Conservation (phyloP, 2,888 invertebrate species). For the Allolobophora icterica region DNA sequence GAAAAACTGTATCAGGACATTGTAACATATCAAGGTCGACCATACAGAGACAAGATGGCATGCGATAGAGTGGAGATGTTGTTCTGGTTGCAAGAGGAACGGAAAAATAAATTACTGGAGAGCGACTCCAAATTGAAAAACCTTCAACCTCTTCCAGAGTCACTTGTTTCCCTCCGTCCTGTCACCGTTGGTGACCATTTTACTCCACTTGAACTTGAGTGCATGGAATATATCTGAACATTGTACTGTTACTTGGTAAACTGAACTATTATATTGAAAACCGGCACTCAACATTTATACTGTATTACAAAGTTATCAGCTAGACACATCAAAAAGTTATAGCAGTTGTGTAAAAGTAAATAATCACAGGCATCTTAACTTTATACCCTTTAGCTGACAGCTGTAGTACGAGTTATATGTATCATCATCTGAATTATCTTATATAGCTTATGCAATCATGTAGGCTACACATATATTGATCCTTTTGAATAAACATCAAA, state of each 20-base stretch:
- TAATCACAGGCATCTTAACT: background rate
- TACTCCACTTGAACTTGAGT: background rate
- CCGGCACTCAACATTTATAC: background rate
- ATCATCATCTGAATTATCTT: background rate
- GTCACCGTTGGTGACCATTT: background rate
- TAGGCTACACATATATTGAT: background rate
- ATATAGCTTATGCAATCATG: background rate
- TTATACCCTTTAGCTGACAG: background rate
- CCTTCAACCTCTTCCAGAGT: constrained; percentile 31
- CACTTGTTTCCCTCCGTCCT: background rate
- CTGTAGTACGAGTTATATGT: background rate
- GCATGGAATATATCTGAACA: background rate
- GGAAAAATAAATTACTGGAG: constrained; percentile 52
- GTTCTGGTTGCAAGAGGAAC: constrained; percentile 65
- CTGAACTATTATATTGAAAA: background rate
- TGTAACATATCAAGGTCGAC: background rate
- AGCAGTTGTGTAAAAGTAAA: background rate
- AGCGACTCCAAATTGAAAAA: constrained; percentile 28
- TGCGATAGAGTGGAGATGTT: constrained; percentile 66
- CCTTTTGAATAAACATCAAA: background rate
- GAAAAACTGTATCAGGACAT: constrained; percentile 52
- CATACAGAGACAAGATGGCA: constrained; percentile 63
- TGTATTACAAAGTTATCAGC: background rate
- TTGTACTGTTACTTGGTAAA: background rate
- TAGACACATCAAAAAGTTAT: background rate